Evolutionary conservation across 2,113 vertebrate species (phyloP).

Genomic region (Charadrius vociferus): DNA sequence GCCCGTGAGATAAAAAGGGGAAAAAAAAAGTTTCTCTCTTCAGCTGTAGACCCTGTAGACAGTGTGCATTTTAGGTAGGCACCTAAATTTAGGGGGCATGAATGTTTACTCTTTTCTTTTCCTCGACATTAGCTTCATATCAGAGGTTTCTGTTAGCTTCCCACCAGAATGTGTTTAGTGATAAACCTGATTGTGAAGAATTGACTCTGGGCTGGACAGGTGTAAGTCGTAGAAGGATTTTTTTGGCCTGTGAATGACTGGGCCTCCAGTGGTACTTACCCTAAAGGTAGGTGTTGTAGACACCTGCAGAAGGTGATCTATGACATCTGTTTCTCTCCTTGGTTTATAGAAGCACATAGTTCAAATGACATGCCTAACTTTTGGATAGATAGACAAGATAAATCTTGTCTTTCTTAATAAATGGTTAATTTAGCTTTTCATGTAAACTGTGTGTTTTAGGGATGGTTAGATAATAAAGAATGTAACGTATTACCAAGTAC

Average conservation of each 20-base stretch:
- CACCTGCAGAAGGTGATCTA: constrained; percentile 19
- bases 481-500: not conserved
- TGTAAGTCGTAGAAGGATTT: not conserved
- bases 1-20: not conserved
- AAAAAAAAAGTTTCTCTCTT: not conserved
- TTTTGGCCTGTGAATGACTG: not conserved
- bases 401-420: not conserved
- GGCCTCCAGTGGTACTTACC: not conserved
- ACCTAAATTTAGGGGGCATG: not conserved
- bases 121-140: not conserved
- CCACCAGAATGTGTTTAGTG: not conserved
- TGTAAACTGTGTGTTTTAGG: not conserved
- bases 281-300: not conserved
- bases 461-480: not conserved
- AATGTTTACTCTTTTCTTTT: not conserved
- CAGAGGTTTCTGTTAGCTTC: not conserved
- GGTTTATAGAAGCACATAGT: not conserved
- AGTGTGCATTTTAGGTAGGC: not conserved
- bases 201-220: not conserved
- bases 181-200: not conserved
- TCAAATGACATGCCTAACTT: not conserved
- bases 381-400: not conserved
- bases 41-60: not conserved
- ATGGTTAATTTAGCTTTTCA: not conserved
- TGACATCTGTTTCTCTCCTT: constrained; percentile 11